A percentile compares a stretch with the other conserved stretches of the same genome.
Evolutionary conservation across 2,888 invertebrate genomes (phyloP).

Genomic region (Dryococelus australis): DNA sequence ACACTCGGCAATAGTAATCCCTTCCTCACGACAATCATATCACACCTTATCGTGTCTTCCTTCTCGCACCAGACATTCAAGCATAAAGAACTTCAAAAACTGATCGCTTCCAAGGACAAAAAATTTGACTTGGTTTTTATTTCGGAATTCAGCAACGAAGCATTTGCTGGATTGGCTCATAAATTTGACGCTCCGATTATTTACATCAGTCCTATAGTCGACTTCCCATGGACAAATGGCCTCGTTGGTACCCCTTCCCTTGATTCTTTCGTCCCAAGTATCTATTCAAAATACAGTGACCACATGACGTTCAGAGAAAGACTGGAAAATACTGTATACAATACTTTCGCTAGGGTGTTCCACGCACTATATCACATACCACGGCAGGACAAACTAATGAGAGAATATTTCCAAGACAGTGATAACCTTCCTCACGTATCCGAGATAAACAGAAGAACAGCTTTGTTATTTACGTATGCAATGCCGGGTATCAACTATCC

Average conservation of each 20-base stretch:
- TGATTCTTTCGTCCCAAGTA: conserved; percentile 62
- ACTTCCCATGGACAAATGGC: conserved; percentile 59
- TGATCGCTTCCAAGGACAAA: neutral
- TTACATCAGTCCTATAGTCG: conserved; percentile 58
- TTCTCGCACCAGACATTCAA: neutral
- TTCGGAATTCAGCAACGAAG: conserved; percentile 33
- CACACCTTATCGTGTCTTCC: neutral
- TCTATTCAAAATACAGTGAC: conserved; percentile 60
- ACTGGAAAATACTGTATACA: conserved; percentile 56
- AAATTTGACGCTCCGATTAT: conserved; percentile 50
- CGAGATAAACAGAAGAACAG: conserved; percentile 44
- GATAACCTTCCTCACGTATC: conserved; percentile 38
- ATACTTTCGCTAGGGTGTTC: conserved; percentile 51
- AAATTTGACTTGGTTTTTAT: conserved; percentile 42
- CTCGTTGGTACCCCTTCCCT: conserved; percentile 61
- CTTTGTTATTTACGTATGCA: conserved; percentile 49
- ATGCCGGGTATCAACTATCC: conserved; percentile 26
- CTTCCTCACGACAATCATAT: neutral
- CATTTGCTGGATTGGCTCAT: conserved; percentile 40
- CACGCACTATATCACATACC: conserved; percentile 21
- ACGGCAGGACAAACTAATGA: conserved; percentile 20
- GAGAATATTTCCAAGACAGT: conserved; percentile 22
- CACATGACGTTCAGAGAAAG: conserved; percentile 59
- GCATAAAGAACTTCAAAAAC: neutral
- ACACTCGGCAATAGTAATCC: neutral